Base-by-base conservation (phyloP, 2,113 vertebrate species). In the Thunnus thynnus region DNA sequence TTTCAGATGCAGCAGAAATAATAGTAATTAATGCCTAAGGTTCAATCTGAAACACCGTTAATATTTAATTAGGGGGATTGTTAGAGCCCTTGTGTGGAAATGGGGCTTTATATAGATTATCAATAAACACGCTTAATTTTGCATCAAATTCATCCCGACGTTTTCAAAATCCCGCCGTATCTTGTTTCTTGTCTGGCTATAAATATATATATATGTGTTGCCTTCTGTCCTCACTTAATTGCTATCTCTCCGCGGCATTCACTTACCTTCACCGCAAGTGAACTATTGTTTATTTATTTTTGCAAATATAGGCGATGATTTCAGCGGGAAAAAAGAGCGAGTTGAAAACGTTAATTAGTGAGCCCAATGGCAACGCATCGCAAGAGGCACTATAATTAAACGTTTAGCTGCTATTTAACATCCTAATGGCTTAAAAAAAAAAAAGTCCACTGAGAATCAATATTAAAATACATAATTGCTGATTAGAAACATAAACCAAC, bases 11-110 rank as follows among this genome's bases (percentile, higher is more conserved):
- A 75, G 75, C 65, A 86, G 72, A 86, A 90, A 89, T 73, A 83
- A 74, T 80, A 86, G 88, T 85, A 93, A 92, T 92, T 85, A 93
- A 93, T 92, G 91, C 87, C 82, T 86, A 69, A 74, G 88, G 90
- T 92, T 90, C 78, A 70, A 90, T 71, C 77, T 82, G 82, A 87
- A 93, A 82, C 90, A 72, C 73, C 51, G 87, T 95, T 82, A 94
- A 94, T 95, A 94, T 91, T 95, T 95, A 92, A 94, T 94, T 44
- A 89, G 86, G 68, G 61, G 84, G 91, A 90, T 83, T 93, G 88
- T 93, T 89, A 52, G 78, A 86, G 72, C 72, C 72, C 80, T 60
- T 71, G 80, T 89, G 87, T 91, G 88, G 88, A 94, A 94, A 91
- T 75, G 10, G 74, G 88, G 86, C 86, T 93, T 92, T 88, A 90